phyloP scores from a whole-genome alignment of 2,888 invertebrate genomes.

The Dorcus parallelipipedus region DNA sequence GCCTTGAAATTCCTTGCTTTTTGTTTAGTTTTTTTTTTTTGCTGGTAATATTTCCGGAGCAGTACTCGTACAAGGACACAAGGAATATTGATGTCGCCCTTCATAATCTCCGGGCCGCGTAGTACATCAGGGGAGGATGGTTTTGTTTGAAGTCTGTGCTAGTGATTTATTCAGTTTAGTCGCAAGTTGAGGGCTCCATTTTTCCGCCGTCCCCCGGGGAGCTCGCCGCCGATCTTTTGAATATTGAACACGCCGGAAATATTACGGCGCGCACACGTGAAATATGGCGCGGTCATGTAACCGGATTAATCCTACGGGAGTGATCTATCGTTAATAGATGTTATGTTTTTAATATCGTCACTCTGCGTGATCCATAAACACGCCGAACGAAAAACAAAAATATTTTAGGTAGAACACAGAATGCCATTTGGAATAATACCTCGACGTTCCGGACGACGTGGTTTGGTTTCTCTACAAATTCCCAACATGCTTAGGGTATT shows the following conservation, averaged over 20 bases:
- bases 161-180: conserved; percentile 33
- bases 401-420: too few species aligned
- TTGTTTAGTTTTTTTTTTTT: too few species aligned
- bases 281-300: background rate
- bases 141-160: conserved; percentile 31
- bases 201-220: conserved; percentile 26
- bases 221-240: conserved; percentile 22
- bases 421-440: too few species aligned
- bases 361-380: background rate
- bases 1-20: too few species aligned
- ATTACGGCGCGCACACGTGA: background rate
- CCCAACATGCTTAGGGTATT: too few species aligned
- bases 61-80: too few species aligned
- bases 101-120: too few species aligned
- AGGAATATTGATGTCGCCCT: too few species aligned
- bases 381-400: background rate
- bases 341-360: background rate
- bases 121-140: conserved; percentile 15
- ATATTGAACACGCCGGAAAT: conserved; percentile 18
- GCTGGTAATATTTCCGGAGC: too few species aligned
- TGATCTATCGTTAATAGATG: background rate
- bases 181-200: conserved; percentile 30
- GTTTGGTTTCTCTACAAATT: too few species aligned
- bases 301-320: background rate
- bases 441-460: too few species aligned